Percentiles rank a stretch among this genome's conserved stretches.
phyloP scores from a whole-genome alignment of 30 jellyfish, hydroid and myxozoan species.

The Aurelia aurita complex sp. Pacific region DNA sequence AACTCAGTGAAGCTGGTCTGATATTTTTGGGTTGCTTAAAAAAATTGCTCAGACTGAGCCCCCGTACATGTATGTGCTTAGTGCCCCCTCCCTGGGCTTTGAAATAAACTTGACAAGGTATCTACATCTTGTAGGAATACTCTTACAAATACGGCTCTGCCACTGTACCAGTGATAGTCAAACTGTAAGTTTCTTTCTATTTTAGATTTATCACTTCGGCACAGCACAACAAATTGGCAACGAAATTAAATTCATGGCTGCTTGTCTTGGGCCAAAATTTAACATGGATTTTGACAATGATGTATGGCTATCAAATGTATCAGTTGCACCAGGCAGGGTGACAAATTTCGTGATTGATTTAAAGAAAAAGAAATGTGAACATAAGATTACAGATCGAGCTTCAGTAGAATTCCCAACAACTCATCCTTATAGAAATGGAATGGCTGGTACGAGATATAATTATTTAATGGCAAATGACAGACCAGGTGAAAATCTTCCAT shows the following conservation, averaged over 20 bases:
- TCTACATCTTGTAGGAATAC: too few species aligned
- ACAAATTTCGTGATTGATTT: constrained; percentile 59
- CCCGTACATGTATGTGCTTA: too few species aligned
- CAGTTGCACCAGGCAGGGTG: constrained; percentile 90
- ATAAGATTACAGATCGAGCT: constrained; percentile 57
- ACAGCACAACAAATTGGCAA: constrained; percentile 80
- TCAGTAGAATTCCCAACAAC: constrained; percentile 91
- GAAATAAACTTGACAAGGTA: too few species aligned
- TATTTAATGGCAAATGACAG: constrained; percentile 92
- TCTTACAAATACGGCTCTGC: too few species aligned
- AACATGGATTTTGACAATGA: constrained; percentile 81
- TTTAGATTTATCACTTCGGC: constrained; percentile 50
- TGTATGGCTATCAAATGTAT: constrained; percentile 76
- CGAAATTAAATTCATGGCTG: constrained; percentile 57
- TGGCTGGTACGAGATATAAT: constrained; percentile 71
- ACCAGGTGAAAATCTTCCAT: constrained; percentile 73
- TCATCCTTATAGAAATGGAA: constrained; percentile 94
- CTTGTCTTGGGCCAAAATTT: constrained; percentile 82
- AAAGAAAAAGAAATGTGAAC: constrained; percentile 41
- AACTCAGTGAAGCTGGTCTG: too few species aligned
- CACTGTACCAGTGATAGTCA: too few species aligned
- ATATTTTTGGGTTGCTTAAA: too few species aligned
- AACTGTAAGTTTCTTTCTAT: neutral
- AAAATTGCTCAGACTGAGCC: too few species aligned
- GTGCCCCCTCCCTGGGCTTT: too few species aligned